These are phyloP conservation scores for Pempheris klunzingeri DNA, from an alignment of 2,797 vertebrate species.

Conservation along the genomic window DNA sequence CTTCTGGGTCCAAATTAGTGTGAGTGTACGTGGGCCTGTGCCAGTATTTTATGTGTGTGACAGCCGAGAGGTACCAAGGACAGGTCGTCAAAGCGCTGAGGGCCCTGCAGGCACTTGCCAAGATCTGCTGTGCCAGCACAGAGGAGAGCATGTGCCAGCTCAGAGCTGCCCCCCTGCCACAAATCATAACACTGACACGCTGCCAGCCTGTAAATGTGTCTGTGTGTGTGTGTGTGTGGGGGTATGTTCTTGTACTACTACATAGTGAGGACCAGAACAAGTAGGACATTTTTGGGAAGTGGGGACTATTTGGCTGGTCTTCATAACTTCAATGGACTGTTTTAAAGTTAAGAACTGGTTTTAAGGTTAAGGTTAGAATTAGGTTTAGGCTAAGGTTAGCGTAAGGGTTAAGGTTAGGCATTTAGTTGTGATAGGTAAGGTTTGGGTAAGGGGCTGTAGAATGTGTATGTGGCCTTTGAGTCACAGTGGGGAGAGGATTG, in stretches of 20 bases:
- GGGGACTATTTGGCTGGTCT: too few relatives aligned
- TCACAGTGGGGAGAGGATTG: constrained; percentile 31
- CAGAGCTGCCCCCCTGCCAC: constrained; percentile 15
- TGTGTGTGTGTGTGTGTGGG: constrained; percentile 27
- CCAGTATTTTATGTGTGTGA: constrained; percentile 23
- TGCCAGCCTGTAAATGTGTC: constrained; percentile 9
- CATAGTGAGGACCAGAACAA: too few relatives aligned
- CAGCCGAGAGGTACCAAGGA: constrained; percentile 47
- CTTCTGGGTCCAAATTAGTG: constrained; percentile 8
- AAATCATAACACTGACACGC: constrained; percentile 38
- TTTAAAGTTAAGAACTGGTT: too few relatives aligned
- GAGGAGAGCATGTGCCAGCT: constrained; percentile 39
- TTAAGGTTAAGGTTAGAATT: too few relatives aligned
- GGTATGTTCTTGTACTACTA: too few relatives aligned
- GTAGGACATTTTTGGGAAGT: too few relatives aligned
- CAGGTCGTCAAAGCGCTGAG: constrained; percentile 54
- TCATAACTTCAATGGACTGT: too few relatives aligned
- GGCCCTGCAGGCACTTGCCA: constrained; percentile 37
- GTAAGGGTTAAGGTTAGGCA: too few relatives aligned
- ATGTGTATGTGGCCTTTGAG: neutral
- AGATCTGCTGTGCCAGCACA: constrained; percentile 60
- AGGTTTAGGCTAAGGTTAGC: too few relatives aligned
- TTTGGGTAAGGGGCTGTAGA: too few relatives aligned
- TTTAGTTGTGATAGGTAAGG: too few relatives aligned
- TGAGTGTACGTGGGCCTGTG: neutral